phyloP scores from a whole-genome alignment of 2,113 vertebrate genomes.

The Clarias gariepinus region DNA sequence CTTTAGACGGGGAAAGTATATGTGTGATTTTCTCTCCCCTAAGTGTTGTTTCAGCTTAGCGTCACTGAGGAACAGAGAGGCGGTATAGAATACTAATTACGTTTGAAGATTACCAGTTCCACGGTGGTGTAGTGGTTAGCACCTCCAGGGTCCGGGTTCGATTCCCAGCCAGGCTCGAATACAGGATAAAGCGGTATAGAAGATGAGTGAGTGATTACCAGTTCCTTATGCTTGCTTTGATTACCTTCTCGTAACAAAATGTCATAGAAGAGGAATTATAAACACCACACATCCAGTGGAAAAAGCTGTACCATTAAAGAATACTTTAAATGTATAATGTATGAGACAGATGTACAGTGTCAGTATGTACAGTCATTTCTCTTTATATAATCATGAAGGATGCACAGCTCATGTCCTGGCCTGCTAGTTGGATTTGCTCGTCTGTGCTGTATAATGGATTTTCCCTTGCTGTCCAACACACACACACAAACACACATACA shows the following conservation, averaged over 20 bases:
- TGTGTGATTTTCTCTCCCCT: slow-evolving; percentile 15
- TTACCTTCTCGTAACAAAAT: slow-evolving; percentile 33
- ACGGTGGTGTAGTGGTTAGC: neutral
- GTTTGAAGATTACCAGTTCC: slow-evolving; percentile 35
- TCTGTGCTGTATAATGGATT: slow-evolving; percentile 18
- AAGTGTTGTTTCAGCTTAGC: slow-evolving; percentile 36
- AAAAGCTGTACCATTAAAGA: neutral
- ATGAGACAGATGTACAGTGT: neutral
- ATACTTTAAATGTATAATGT: neutral
- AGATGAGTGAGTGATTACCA: too few species aligned
- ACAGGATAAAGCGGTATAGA: too few species aligned
- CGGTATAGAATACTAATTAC: slow-evolving; percentile 37
- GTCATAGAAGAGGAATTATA: neutral
- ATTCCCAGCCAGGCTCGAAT: too few species aligned
- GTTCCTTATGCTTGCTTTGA: slow-evolving; percentile 35
- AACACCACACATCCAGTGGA: neutral
- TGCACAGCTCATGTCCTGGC: neutral
- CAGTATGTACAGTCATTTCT: slow-evolving; percentile 21
- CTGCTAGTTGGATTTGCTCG: slow-evolving; percentile 4
- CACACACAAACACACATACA: slow-evolving; percentile 16
- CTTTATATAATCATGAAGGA: slow-evolving; percentile 9
- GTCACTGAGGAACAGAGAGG: slow-evolving; percentile 21
- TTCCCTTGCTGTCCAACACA: slow-evolving; percentile 5
- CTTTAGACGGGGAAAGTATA: slow-evolving; percentile 15
- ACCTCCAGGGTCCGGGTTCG: too few species aligned